Evolutionary conservation across 2,888 invertebrate genomes (phyloP), one percentile per base, ranked within the genome.

Genomic region (Cheilosia variabilis): DNA sequence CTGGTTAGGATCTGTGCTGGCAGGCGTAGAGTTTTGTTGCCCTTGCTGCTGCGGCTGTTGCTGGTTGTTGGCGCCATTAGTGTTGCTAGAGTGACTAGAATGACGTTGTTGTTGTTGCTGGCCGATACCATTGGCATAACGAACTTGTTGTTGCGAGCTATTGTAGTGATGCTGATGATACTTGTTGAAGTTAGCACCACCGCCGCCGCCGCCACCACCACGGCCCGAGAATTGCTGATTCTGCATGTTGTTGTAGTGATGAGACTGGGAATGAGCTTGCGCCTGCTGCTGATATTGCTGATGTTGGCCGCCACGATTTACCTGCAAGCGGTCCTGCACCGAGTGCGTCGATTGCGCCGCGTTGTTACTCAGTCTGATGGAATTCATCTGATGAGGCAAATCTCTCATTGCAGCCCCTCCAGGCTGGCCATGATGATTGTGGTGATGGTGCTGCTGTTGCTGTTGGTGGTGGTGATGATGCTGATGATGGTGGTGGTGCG

Each of bases 241-340:
- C 50, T 77, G 82, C 77, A 87, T 82, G 22, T 87, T 87, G 43
- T 82, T 82, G 27, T 87, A 82, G 24, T 87, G 82, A 69, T 87
- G 71, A 13, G 87, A 69, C 52, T 71, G 77, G 17, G 77, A 82
- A 78, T 87, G 86, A 37, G 55, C 34, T 53, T 81, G 87, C 24
- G 47, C 63, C 45, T 76, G 75, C 34, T 75, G 75, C 57, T 75
- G 81, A 37, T 60, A 68, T 19, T 86, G 47, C 31, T 82, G 76
- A 41, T 83, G 84, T 55, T 73, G 87, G 41, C 76, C 79, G 41
- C 76, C 79, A 58, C 82, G 87, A 76, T 80, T 78, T 57, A 86
- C 72, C 24, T 87, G 86, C 50, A 87, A 77, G 37, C 87, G 88
- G 17, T 87, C 87, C 68, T 87, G 88, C 34, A 84, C 82, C 63